Conservation (phyloP, 1,140 invertebrate genomes). For the Drosophila parvula region DNA sequence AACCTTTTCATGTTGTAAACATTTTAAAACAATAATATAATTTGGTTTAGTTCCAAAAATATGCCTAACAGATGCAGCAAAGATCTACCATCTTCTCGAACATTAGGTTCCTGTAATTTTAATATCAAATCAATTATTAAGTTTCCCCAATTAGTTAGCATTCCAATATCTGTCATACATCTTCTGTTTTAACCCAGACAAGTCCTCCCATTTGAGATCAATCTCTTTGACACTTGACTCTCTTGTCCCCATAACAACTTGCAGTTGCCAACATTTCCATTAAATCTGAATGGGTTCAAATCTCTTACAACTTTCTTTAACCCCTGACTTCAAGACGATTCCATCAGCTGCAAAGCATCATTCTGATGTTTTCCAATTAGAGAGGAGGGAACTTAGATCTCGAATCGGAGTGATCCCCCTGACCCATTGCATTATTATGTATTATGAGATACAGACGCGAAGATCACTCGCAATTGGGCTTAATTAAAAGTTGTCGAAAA, state of each 20-base stretch:
- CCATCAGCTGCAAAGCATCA: conserved; percentile 32
- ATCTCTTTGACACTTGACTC: conserved; percentile 25
- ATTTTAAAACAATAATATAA: no score
- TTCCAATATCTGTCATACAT: not conserved
- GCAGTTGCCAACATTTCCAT: conserved; percentile 34
- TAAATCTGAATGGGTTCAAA: conserved; percentile 38
- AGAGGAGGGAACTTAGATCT: conserved; percentile 23
- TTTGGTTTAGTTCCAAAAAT: no score
- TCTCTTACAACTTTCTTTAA: conserved; percentile 72
- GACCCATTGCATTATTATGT: conserved; percentile 22
- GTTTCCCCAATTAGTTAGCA: not conserved
- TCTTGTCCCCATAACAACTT: conserved; percentile 7
- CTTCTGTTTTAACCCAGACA: not conserved
- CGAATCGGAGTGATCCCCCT: conserved; percentile 18
- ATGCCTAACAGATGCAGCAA: not conserved
- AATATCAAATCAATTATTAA: not conserved
- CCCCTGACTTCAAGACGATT: conserved; percentile 36
- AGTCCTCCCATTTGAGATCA: conserved; percentile 11
- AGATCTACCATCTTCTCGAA: not conserved
- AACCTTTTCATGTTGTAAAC: no score
- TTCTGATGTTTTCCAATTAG: conserved; percentile 69
- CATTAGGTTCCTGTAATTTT: not conserved
- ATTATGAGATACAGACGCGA: conserved; percentile 21
- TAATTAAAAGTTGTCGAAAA: conserved; percentile 78
- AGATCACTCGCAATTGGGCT: conserved; percentile 71